Base-by-base conservation (phyloP, 2,888 invertebrate genomes). In the Chirona hameri region DNA sequence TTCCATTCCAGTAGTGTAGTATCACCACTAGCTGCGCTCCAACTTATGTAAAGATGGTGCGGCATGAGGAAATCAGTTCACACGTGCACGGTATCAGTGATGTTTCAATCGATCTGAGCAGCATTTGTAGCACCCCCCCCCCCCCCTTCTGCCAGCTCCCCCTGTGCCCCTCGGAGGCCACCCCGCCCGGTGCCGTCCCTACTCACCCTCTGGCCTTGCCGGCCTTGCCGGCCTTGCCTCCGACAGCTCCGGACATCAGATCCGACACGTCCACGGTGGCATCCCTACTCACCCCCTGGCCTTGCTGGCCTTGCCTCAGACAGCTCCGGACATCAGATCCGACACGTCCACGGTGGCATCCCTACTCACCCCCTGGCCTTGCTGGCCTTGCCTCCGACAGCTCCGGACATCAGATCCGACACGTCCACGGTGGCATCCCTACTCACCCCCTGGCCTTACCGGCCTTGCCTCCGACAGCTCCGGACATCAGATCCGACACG, bases 281-380 rank as follows among this genome's bases (percentile, higher is more conserved):
- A n/a, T 84, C 85, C n/a, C n/a, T 9, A 76, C 76, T 76, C 39
- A 76, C 76, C 39, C 76, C 46, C 24, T 76, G 76, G 21, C 21
- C 39, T 84, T 84, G 57, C 52, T 12, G 52, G 52, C 12, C 52
- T 84, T 83, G 29, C 82, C 79, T 31, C 83, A 83, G 72, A 81
- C 84, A 57, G 82, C 83, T 55, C 83, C 82, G 31, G 84, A 83
- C 31, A 85, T 81, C 29, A 85, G 83, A 15, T 84, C 83, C 18
- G 84, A 82, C 9, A 85, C 69, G 83, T 85, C 84, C n/a, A 85
- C 84, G 39, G 84, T 81, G 65, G 83, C 83, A n/a, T 84, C 85
- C n/a, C n/a, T 9, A 76, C 76, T 76, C 39, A 76, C 76, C 39
- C 76, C 46, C 24, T 76, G 76, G 21, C 21, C 39, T 84, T 84